These are phyloP conservation scores for Hyla sarda DNA, from an alignment of 2,113 vertebrate species.

Conservation along the genomic window DNA sequence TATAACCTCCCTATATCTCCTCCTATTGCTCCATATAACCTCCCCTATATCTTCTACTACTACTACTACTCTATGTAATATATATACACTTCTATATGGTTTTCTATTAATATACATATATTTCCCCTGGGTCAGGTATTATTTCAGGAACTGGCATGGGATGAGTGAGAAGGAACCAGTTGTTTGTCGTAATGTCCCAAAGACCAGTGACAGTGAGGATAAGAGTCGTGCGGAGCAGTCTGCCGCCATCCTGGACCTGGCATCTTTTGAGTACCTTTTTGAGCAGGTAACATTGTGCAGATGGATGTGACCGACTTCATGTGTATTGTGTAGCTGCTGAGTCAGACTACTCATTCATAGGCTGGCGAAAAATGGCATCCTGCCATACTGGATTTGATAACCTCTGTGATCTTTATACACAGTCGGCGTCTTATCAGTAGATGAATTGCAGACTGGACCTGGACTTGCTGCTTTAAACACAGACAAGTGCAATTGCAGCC, in stretches of 20 bases:
- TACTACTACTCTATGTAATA: not conserved
- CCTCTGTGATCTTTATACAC: not conserved
- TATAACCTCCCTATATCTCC: no score
- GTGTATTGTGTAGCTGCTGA: not conserved
- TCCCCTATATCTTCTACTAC: no score
- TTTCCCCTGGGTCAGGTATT: conserved; percentile 75
- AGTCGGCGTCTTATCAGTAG: not conserved
- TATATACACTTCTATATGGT: no score
- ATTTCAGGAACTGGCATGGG: conserved; percentile 93
- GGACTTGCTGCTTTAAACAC: no score
- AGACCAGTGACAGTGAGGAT: conserved; percentile 50
- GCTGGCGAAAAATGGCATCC: not conserved
- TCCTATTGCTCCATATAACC: no score
- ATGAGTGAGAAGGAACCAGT: conserved; percentile 73
- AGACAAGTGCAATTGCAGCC: no score
- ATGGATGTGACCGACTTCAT: not conserved
- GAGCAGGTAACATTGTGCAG: conserved; percentile 77
- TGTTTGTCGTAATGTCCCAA: conserved; percentile 75
- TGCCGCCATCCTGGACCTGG: conserved; percentile 78
- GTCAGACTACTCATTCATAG: not conserved
- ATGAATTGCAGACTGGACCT: no score
- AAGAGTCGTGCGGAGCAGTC: conserved; percentile 63
- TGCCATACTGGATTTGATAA: not conserved
- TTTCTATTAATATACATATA: not conserved
- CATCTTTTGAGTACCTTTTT: conserved; percentile 88